Base-by-base conservation (phyloP, 2,113 vertebrate genomes). In the Arenaria interpres region DNA sequence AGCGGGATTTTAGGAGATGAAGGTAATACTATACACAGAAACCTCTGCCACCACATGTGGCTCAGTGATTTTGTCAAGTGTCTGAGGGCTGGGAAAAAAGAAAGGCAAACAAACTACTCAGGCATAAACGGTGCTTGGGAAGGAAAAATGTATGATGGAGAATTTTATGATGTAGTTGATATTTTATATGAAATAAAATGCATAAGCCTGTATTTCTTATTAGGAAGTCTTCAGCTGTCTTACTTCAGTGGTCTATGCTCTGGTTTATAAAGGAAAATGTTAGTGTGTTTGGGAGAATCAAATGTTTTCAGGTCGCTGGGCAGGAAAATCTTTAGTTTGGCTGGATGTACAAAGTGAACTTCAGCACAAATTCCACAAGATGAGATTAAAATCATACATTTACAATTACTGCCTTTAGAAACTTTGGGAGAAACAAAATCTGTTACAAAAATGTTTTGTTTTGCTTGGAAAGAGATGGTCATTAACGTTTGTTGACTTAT, bases 271-370 rank as follows among this genome's bases (percentile, higher is more conserved):
- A 93, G 53, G 51, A 85, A 80, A 63, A 63, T 71, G 18, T 77
- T 68, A 66, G 7, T n/a, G 25, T 90, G 24, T 63, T 84, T 48
- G 19, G 56, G 11, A 68, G 21, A 89, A 59, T 91, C 48, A 77
- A 84, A 78, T 94, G 22, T 92, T 96, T 96, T 95, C 51, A 81
- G 75, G 59, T 86, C 73, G 81, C n/a, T 75, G 73, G 56, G 39
- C 43, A 92, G 2, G 13, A 92, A 96, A 92, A 94, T 92, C 79
- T 96, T 94, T 80, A 60, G n/a, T 93, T 96, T 97, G 85, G 90
- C 88, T 92, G 46, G 22, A 78, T 60, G 39, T 89, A 81, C 85
- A 92, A 95, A 96, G 88, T 53, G 35, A 86, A 84, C 68, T 92
- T 84, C 18, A 67, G 88, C 43, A 77, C 56, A 48, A 71, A 90